These are phyloP conservation scores for Lanius collurio DNA, from an alignment of 2,113 vertebrate species.

Conservation along the genomic window DNA sequence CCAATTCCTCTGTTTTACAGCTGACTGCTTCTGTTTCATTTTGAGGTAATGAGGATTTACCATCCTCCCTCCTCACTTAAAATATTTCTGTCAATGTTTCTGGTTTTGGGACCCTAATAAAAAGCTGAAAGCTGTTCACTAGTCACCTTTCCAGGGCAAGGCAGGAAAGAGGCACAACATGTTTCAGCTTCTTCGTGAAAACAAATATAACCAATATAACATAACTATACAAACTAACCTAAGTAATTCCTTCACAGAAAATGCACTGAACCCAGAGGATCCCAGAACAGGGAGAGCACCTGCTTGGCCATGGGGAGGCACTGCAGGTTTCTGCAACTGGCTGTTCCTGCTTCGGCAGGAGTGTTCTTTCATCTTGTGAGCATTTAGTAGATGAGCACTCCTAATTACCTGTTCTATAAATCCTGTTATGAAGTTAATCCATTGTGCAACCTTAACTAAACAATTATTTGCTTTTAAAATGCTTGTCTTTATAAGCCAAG, in stretches of 20 bases:
- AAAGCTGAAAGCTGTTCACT: not conserved
- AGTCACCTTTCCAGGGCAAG: not conserved
- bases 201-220: not conserved
- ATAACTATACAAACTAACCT: not conserved
- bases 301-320: not conserved
- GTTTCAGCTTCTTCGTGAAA: not conserved
- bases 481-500: not conserved
- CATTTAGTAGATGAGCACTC: not conserved
- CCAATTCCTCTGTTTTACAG: not conserved
- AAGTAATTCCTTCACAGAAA: not conserved
- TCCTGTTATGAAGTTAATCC: not conserved
- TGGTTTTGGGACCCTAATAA: not conserved
- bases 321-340: not conserved
- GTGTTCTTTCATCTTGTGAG: not conserved
- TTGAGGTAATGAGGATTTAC: not conserved
- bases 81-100: not conserved
- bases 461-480: not conserved
- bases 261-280: not conserved
- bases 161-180: not conserved
- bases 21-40: not conserved
- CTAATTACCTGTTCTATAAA: not conserved
- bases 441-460: not conserved
- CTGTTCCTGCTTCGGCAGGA: not conserved
- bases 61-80: not conserved
- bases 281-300: not conserved